Evolutionary conservation across 2,888 invertebrate genomes (phyloP), one percentile per base, ranked within the genome.

Genomic region (Amorpha juglandis): DNA sequence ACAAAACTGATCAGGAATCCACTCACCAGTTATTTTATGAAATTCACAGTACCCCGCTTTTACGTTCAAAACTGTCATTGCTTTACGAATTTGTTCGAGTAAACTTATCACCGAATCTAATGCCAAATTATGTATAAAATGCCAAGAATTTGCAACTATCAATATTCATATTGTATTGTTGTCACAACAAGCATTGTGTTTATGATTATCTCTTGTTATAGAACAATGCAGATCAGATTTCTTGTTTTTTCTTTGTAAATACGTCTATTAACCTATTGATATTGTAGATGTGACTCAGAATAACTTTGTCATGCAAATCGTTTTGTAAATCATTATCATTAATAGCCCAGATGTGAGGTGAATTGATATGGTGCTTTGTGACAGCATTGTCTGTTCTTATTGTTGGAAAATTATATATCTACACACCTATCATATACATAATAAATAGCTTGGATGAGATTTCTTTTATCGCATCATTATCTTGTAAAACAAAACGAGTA

Each of bases 241-340:
- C 42, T 58, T 19, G 42, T 33, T 63, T 38, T 35, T 38, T 50
- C 50, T 63, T 38, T 63, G 14, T 62, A 14, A 62, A 38, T 58
- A 58, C 16, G 42, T 9, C 45, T 1, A 53, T 50, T 50, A 55
- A 42, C 21, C 27, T 12, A 38, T 63, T 63, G 11, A 38, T 51
- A 63, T 63, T 51, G 33, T 51, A 35, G 16, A 14, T 12, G 38
- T 63, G 63, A 63, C 11, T 63, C 63, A 50, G 19, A 21, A 19
- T 19, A 38, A 35, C 51, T 9, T 63, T 63, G 51, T 63, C 19
- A 63, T 63, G 63, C 63, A 63, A 63, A 63, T 63, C 11, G 48
- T 50, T 27, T 51, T 63, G 38, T 42, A 38, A 35, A 63, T 63
- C 11, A 58, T 50, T 63, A 63, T 63, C 11, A 58, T 50, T 63